Conservation (phyloP, 1,140 invertebrate genomes). For the Scaptomyza pallida region DNA sequence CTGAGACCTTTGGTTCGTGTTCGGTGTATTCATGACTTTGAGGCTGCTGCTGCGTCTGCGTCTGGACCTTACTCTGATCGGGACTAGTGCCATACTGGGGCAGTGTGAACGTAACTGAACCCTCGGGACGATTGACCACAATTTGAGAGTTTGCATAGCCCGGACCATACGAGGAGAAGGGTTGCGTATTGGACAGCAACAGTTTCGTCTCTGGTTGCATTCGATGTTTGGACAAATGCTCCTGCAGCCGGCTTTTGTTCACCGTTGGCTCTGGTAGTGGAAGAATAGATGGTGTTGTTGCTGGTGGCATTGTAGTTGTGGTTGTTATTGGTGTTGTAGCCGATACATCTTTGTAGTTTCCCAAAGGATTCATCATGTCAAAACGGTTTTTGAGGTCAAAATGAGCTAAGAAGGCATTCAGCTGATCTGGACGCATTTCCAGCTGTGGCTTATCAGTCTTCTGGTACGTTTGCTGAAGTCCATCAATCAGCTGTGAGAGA, state of each 20-base stretch:
- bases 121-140: constrained; percentile 82
- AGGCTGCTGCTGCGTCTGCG: constrained; percentile 11
- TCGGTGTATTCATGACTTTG: constrained; percentile 63
- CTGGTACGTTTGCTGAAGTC: constrained; percentile 77
- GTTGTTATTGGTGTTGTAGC: constrained; percentile 15
- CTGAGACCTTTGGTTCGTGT: constrained; percentile 74
- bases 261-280: constrained; percentile 26
- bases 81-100: constrained; percentile 46
- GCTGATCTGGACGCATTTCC: constrained; percentile 79
- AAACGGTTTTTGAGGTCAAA: constrained; percentile 80
- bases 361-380: constrained; percentile 60
- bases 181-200: constrained; percentile 54
- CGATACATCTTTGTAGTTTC: constrained; percentile 7
- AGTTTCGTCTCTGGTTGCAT: constrained; percentile 76
- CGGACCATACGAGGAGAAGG: constrained; percentile 45
- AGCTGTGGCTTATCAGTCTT: constrained; percentile 60
- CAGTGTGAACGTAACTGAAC: constrained; percentile 77
- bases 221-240: constrained; percentile 57
- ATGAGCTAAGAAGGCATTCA: constrained; percentile 80
- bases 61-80: constrained; percentile 25
- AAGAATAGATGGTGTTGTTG: background rate
- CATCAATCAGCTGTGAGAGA: constrained; percentile 80
- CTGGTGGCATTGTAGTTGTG: background rate
- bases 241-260: constrained; percentile 65
- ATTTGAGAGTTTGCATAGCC: constrained; percentile 81